Conservation (phyloP, 1,140 invertebrate genomes). For the Pseudomyrmex dendroicus region DNA sequence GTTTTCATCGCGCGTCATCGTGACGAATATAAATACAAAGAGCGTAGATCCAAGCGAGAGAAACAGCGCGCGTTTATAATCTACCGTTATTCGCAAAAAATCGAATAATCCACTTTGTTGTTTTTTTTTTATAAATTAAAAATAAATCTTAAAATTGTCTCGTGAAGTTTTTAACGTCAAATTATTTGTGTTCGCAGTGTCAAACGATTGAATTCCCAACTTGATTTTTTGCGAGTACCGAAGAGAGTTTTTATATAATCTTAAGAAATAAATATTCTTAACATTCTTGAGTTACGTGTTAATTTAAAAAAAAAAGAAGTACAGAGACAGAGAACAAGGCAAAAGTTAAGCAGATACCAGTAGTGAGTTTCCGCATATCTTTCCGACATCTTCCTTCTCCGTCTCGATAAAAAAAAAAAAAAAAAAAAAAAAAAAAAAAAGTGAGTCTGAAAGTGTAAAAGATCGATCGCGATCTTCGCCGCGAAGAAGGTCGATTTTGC, state of each 20-base stretch:
- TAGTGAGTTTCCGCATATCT: background rate
- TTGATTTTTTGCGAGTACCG: slow-evolving; percentile 4
- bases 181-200: no score
- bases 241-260: slow-evolving; percentile 22
- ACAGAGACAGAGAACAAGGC: slow-evolving; percentile 28
- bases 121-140: background rate
- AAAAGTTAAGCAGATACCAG: slow-evolving; percentile 3
- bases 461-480: slow-evolving; percentile 13
- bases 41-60: slow-evolving; percentile 55
- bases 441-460: slow-evolving; percentile 7
- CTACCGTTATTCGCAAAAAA: slow-evolving; percentile 26
- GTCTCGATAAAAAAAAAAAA: slow-evolving; percentile 12
- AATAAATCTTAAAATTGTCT: slow-evolving; percentile 12
- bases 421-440: no score
- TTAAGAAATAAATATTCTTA: slow-evolving; percentile 59
- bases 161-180: no score
- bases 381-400: slow-evolving; percentile 16
- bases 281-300: slow-evolving; percentile 57
- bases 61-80: slow-evolving; percentile 59
- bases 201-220: no score
- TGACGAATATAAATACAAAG: slow-evolving; percentile 42
- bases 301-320: slow-evolving; percentile 54
- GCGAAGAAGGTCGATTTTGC: slow-evolving; percentile 42
- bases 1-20: slow-evolving; percentile 7
- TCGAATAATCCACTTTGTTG: background rate